phyloP scores from a whole-genome alignment of 2,113 vertebrate species.

The Dasypus novemcinctus region DNA sequence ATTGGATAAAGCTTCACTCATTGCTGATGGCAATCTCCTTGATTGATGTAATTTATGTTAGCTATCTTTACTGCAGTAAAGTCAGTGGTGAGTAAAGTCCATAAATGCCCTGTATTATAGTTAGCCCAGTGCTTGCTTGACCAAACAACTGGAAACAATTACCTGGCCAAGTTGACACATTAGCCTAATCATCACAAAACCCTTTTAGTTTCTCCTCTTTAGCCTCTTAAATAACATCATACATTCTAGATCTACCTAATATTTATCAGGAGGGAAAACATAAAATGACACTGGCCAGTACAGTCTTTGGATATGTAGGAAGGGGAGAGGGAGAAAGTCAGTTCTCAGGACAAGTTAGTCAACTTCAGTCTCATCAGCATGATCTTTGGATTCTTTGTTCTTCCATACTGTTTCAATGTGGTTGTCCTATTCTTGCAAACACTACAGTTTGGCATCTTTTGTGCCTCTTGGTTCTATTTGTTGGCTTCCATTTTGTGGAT shows the following conservation, averaged over 20 bases:
- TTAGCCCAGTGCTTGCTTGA: too few relatives aligned
- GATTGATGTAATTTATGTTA: too few relatives aligned
- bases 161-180: too few relatives aligned
- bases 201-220: constrained; percentile 84
- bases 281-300: constrained; percentile 85
- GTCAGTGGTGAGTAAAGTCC: too few relatives aligned
- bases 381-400: constrained; percentile 95
- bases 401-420: constrained; percentile 95
- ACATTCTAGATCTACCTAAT: constrained; percentile 84
- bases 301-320: constrained; percentile 89
- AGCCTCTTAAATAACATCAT: constrained; percentile 84
- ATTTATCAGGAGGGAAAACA: constrained; percentile 81
- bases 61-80: too few relatives aligned
- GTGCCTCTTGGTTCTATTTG: constrained; percentile 95
- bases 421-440: constrained; percentile 97
- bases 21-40: too few relatives aligned
- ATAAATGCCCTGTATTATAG: too few relatives aligned
- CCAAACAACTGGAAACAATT: too few relatives aligned
- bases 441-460: constrained; percentile 94
- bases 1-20: too few relatives aligned
- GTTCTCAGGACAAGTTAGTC: constrained; percentile 81
- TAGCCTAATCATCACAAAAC: too few relatives aligned
- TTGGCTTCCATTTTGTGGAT: constrained; percentile 97
- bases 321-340: constrained; percentile 84
- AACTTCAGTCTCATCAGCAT: constrained; percentile 87